These are phyloP conservation scores for Montipora sp. DNA, from an alignment of 64 coral and sea anemone genomes.

Conservation along the genomic window DNA sequence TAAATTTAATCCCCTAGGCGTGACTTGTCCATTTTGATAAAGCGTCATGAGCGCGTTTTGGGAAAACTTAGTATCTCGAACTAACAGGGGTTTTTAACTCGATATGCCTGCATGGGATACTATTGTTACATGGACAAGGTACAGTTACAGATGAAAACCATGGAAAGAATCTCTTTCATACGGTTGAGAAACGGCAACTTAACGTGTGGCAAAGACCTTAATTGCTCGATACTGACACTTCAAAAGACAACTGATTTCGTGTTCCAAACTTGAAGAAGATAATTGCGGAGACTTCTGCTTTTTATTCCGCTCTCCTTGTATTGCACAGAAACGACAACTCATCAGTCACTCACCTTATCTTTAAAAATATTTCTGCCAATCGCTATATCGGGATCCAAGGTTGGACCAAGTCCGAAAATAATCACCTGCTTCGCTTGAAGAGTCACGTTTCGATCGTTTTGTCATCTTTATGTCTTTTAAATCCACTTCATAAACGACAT, in stretches of 20 bases:
- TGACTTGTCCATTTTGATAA: background rate
- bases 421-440: background rate
- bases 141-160: no score
- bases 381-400: background rate
- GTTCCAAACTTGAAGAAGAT: background rate
- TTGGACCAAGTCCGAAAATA: background rate
- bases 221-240: no score
- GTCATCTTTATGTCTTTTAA: background rate
- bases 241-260: no score
- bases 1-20: constrained; percentile 6
- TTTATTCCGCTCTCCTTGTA: background rate
- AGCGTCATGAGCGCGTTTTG: background rate
- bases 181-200: background rate
- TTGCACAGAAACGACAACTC: background rate
- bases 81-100: background rate
- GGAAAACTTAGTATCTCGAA: background rate
- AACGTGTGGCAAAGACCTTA: background rate
- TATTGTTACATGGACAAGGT: no score
- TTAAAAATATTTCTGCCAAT: background rate
- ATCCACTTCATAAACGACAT: background rate
- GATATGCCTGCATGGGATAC: no score
- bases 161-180: no score
- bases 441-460: background rate
- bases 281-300: background rate
- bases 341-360: background rate